Base-by-base conservation (phyloP, 2,888 invertebrate species). In the Nephrotoma guestfalica region DNA sequence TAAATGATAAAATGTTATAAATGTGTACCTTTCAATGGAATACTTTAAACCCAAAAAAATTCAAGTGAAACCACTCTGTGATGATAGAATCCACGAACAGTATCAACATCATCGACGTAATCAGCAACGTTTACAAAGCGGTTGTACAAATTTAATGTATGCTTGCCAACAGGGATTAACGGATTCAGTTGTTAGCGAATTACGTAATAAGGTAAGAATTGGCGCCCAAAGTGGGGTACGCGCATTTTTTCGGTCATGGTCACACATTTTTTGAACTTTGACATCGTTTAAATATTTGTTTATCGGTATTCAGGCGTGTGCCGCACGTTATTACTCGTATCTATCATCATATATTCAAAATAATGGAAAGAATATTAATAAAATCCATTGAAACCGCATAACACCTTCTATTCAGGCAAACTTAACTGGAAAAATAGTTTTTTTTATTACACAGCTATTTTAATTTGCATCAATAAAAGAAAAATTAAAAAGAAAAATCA, bases 101-200 rank as follows among this genome's bases (percentile, higher is more conserved):
- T 15, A 57, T 57, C 51, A 11, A 30, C 71, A 71, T 71, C 51
- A 57, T 57, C 51, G n/a, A 30, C 71, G 30, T 71, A 30, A 18
- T 30, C 41, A 85, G 18, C 41, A 88, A 88, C 91, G 91, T 89
- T 91, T 94, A 89, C 92, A 92, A 88, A 93, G 93, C 90, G 96
- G 97, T 89, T 96, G 97, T 91, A 96, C 97, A 88, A 94, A 95
- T 89, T 94, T 97, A 90, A 97, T 97, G 97, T 96, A 97, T 92
- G 97, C 97, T 89, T 97, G 97, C 90, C 97, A 97, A 92, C 97
- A 97, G 91, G 96, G 95, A 86, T 95, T 96, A 92, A 95, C 96
- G 91, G 93, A 94, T 88, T 93, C 94, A 88, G 96, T 97, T 88
- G 93, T 95, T 88, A 94, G 94, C 89, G 94, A 96, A 89, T 93